Evolutionary conservation across 1,140 invertebrate species (phyloP), one percentile per base, ranked within the genome.

Genomic region (Pissodes strobi): DNA sequence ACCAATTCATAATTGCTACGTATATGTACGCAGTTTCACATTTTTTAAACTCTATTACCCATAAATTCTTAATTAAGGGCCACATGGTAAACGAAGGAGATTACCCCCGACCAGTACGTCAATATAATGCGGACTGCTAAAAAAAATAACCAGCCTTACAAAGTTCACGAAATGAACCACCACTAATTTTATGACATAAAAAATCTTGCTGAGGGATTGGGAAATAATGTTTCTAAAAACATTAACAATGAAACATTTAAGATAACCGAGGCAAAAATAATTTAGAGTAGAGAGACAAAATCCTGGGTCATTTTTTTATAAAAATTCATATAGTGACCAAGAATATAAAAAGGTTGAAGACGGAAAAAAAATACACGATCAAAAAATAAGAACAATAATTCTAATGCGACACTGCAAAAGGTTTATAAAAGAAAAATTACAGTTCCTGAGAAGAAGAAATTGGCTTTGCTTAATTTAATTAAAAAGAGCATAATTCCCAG

Each of bases 51-150:
- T 43, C 39, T n/a, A 43, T 43, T 13, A 76, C 70, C 0, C 76
- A 79, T 59, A 77, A 79, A 65, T 79, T 68, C 64, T 51, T 80
- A 27, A 70, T 76, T 25, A 72, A 69, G 43, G 73, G 74, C 0
- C 75, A 80, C 58, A 79, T 75, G 6, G 74, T 78, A 74, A 79
- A 79, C 64, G 78, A 79, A 49, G 75, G 69, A 0, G 77, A 79
- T 18, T 18, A 53, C 51, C 4, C 21, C 51, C 15, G 21, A 53
- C 13, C 25, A 53, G 25, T 53, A 34, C 19, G 19, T 53, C 6
- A 30, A 38, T 18, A 4, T 38, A 4, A 53, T 53, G 4, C 6
- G 25, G 15, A 38, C 3, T 8, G 23, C 27, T 15, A 53, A 38
- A 34, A 12, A 10, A 25, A 30, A 53, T 30, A 53, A 53, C 3